phyloP scores from a whole-genome alignment of 2,113 vertebrate genomes.

The Gracilinanus agilis region DNA sequence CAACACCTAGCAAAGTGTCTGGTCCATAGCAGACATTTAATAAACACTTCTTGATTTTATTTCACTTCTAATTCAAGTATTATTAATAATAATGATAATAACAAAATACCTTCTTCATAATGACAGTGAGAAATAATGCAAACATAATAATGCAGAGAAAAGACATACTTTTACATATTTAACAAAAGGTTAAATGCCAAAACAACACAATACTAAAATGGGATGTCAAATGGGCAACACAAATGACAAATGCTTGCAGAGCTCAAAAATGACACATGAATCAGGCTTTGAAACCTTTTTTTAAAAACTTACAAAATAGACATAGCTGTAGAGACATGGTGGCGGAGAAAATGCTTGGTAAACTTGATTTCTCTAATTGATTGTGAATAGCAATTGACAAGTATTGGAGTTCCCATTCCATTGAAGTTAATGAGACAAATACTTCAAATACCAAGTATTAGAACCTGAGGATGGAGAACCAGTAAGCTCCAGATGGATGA shows the following conservation, averaged over 20 bases:
- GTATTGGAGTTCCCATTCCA: neutral
- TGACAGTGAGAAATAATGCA: neutral
- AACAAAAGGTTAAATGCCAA: constrained; percentile 1
- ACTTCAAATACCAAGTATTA: neutral
- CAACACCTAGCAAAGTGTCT: neutral
- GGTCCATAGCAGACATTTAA: neutral
- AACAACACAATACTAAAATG: neutral
- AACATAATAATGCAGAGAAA: neutral
- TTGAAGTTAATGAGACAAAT: neutral
- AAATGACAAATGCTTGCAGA: neutral
- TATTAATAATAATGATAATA: too few species aligned
- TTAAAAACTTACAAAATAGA: neutral
- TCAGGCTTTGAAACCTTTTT: neutral
- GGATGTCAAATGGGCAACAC: neutral
- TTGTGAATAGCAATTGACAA: neutral
- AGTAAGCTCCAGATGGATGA: neutral
- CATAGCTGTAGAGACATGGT: neutral
- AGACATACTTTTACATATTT: neutral
- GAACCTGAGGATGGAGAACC: neutral
- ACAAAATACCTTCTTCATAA: neutral
- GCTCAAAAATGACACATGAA: neutral
- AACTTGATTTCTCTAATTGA: neutral
- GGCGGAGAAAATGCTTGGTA: neutral
- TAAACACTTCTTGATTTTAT: too few species aligned
- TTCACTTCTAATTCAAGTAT: too few species aligned